Evolutionary conservation across 2,888 invertebrate genomes (phyloP).

Genomic region (Hirtodrosophila duncani): DNA sequence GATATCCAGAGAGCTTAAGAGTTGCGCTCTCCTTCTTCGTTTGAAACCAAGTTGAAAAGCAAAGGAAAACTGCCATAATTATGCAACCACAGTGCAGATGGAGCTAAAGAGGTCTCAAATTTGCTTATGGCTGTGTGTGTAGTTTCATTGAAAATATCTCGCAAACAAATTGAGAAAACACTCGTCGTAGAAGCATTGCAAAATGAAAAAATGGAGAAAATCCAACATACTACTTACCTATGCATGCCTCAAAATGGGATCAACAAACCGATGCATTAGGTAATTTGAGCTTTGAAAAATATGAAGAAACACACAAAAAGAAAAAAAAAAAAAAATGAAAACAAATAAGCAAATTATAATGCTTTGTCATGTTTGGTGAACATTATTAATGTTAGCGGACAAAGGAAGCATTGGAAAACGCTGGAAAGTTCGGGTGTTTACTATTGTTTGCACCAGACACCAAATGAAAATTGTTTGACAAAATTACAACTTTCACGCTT

Average conservation of each 20-base stretch:
- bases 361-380: constrained; percentile 46
- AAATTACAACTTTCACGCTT: too few species aligned
- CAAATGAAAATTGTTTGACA: too few species aligned
- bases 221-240: constrained; percentile 17
- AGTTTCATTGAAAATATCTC: background rate
- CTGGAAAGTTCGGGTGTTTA: too few species aligned
- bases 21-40: constrained; percentile 6
- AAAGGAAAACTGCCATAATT: constrained; percentile 53
- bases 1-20: too few species aligned
- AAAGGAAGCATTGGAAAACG: too few species aligned
- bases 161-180: constrained; percentile 11
- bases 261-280: constrained; percentile 48
- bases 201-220: constrained; percentile 36
- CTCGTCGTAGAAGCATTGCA: constrained; percentile 10
- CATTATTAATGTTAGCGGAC: constrained; percentile 9
- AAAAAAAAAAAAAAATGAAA: constrained; percentile 14
- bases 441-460: too few species aligned
- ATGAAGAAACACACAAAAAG: constrained; percentile 23
- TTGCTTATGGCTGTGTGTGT: constrained; percentile 9
- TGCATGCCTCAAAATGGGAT: constrained; percentile 42
- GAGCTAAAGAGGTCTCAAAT: constrained; percentile 25
- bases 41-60: constrained; percentile 31
- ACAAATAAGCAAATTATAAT: constrained; percentile 24
- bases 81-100: constrained; percentile 55
- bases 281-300: constrained; percentile 43